Conservation (phyloP, 2,888 invertebrate species). For the Notocelia uddmanniana region DNA sequence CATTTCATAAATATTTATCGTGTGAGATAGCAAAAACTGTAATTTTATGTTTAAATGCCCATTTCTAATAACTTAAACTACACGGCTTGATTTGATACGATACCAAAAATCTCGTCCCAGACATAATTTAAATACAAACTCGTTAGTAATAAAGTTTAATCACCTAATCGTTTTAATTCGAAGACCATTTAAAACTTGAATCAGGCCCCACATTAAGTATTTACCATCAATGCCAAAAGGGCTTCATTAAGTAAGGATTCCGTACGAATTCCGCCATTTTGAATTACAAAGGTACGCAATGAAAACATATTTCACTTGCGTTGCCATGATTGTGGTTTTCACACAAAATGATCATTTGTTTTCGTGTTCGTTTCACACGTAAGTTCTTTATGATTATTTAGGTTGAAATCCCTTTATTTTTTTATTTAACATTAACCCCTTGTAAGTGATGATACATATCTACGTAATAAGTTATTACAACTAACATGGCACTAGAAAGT, state of each 20-base stretch:
- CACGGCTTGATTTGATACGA: background rate
- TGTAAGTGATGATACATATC: too few relatives aligned
- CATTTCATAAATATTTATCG: background rate
- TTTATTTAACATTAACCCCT: background rate
- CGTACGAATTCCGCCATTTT: background rate
- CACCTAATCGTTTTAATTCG: slow-evolving; percentile 30
- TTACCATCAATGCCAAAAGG: background rate
- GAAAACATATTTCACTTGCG: slow-evolving; percentile 28
- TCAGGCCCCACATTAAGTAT: slow-evolving; percentile 25
- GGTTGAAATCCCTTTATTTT: background rate
- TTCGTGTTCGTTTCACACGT: slow-evolving; percentile 13
- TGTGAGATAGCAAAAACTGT: background rate
- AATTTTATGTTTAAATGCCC: background rate
- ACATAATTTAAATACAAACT: slow-evolving; percentile 18
- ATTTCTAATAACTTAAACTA: background rate
- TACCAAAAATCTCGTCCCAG: slow-evolving; percentile 1
- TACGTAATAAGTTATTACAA: too few relatives aligned
- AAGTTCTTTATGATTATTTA: background rate
- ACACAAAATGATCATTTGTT: slow-evolving; percentile 26
- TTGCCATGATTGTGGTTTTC: slow-evolving; percentile 34
- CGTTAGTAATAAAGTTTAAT: slow-evolving; percentile 32
- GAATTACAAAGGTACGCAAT: background rate
- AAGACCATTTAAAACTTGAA: slow-evolving; percentile 10
- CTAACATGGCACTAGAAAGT: too few relatives aligned
- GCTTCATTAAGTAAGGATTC: background rate